phyloP scores from a whole-genome alignment of 2,888 invertebrate genomes.

The Microchrysa polita region DNA sequence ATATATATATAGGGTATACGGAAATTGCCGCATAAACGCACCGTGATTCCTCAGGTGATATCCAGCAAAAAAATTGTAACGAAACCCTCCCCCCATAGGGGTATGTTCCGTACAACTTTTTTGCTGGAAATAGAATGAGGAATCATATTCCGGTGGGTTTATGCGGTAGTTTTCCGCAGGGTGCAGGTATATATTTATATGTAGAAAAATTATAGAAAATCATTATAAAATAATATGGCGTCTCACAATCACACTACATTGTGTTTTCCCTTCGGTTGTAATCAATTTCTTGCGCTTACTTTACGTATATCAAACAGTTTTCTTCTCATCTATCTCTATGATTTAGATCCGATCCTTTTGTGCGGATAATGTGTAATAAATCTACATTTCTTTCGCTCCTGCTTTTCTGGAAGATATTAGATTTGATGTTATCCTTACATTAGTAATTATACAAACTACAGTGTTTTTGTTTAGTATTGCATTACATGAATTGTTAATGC shows the following conservation, averaged over 20 bases:
- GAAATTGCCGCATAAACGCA: too few relatives aligned
- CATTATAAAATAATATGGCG: conserved; percentile 37
- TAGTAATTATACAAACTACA: conserved; percentile 10
- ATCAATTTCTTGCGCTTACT: not conserved
- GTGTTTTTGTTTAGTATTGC: conserved; percentile 26
- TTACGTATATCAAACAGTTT: too few relatives aligned
- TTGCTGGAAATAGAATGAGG: too few relatives aligned
- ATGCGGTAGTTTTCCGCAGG: too few relatives aligned
- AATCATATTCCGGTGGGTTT: too few relatives aligned
- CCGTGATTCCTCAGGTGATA: too few relatives aligned
- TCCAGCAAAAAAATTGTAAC: too few relatives aligned
- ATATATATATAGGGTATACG: too few relatives aligned
- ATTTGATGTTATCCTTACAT: conserved; percentile 28
- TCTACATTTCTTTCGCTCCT: not conserved
- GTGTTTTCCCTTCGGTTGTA: not conserved
- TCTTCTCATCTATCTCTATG: too few relatives aligned
- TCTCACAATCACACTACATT: conserved; percentile 28
- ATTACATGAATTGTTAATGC: not conserved
- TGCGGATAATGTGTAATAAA: conserved; percentile 8
- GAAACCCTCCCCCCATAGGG: too few relatives aligned
- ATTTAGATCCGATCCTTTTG: conserved; percentile 17
- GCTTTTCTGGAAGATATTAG: conserved; percentile 23
- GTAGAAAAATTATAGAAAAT: conserved; percentile 10
- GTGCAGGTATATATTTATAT: too few relatives aligned
- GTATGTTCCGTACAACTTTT: too few relatives aligned